These are phyloP conservation scores for Dryobates pubescens DNA, from an alignment of 2,797 vertebrate species.

Conservation along the genomic window DNA sequence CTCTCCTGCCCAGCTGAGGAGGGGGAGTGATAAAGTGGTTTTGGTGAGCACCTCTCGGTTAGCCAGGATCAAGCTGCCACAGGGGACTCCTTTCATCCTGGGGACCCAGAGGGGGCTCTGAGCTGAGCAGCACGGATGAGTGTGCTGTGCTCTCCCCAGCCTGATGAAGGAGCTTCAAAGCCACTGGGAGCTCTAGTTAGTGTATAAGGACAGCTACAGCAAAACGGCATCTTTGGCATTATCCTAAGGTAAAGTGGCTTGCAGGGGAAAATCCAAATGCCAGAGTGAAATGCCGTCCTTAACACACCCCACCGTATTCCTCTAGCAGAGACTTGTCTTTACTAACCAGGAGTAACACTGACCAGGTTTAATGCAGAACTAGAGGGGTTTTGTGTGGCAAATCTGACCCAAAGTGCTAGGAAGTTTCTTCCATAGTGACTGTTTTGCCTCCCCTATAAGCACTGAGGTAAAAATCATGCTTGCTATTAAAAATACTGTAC, in stretches of 20 bases:
- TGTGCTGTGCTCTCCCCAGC: not conserved
- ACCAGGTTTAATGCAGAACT: not conserved
- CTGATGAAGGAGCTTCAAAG: not conserved
- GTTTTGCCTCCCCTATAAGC: not conserved
- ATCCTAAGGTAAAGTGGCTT: constrained; percentile 10
- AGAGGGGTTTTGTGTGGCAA: not conserved
- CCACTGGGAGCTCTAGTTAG: not conserved
- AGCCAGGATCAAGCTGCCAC: not conserved
- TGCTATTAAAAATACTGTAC: constrained; percentile 29
- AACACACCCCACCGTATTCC: not conserved
- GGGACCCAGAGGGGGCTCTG: not conserved
- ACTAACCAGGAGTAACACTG: not conserved
- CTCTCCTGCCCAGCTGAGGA: not conserved
- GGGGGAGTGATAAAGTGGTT: not conserved
- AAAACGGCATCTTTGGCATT: constrained; percentile 2
- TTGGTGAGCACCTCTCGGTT: not conserved
- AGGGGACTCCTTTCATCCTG: not conserved
- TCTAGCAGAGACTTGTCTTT: not conserved
- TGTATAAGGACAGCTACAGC: not conserved
- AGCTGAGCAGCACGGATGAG: not conserved
- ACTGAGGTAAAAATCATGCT: not conserved
- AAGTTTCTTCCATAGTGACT: not conserved
- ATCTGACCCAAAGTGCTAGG: not conserved
- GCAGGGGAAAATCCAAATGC: not conserved
- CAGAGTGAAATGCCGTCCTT: constrained; percentile 8